These are phyloP conservation scores for Blennius ocellaris DNA, from an alignment of 2,113 vertebrate species.

Conservation along the genomic window DNA sequence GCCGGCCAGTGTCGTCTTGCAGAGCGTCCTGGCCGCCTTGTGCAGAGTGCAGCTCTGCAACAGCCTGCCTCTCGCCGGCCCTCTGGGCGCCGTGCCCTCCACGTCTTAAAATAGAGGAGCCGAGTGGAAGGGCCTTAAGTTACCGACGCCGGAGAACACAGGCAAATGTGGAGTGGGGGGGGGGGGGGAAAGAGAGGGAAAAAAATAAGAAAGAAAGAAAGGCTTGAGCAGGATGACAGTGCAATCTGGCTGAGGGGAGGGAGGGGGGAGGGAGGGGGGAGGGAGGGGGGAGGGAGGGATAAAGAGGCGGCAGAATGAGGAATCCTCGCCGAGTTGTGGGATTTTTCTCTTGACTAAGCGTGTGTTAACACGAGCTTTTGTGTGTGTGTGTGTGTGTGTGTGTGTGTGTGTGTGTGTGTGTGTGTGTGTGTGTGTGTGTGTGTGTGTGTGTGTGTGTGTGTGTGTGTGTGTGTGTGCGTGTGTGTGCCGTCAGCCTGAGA, in stretches of 20 bases:
- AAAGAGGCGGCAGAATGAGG: conserved; percentile 33
- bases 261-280: background rate
- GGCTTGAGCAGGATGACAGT: conserved; percentile 50
- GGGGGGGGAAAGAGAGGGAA: background rate
- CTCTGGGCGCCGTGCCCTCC: conserved; percentile 61
- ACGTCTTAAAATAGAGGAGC: conserved; percentile 73
- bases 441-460: conserved; percentile 27
- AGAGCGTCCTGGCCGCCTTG: conserved; percentile 55
- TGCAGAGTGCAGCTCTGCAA: conserved; percentile 41
- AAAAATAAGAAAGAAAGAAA: conserved; percentile 16
- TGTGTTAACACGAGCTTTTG: conserved; percentile 8
- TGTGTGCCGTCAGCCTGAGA: conserved; percentile 23
- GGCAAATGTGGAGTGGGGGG: conserved; percentile 5
- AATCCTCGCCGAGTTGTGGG: conserved; percentile 63
- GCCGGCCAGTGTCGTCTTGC: conserved; percentile 69
- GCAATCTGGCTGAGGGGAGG: conserved; percentile 37
- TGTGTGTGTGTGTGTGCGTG: conserved; percentile 17
- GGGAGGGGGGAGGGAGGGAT: no score
- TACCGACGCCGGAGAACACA: conserved; percentile 61
- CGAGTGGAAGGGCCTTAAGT: conserved; percentile 63
- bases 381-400: conserved; percentile 29
- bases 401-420: conserved; percentile 18
- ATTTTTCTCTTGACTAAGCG: conserved; percentile 64
- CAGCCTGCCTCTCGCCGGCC: conserved; percentile 49
- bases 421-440: conserved; percentile 28